Conservation (phyloP, 2,797 vertebrate genomes). For the Centropyge bicolor region DNA sequence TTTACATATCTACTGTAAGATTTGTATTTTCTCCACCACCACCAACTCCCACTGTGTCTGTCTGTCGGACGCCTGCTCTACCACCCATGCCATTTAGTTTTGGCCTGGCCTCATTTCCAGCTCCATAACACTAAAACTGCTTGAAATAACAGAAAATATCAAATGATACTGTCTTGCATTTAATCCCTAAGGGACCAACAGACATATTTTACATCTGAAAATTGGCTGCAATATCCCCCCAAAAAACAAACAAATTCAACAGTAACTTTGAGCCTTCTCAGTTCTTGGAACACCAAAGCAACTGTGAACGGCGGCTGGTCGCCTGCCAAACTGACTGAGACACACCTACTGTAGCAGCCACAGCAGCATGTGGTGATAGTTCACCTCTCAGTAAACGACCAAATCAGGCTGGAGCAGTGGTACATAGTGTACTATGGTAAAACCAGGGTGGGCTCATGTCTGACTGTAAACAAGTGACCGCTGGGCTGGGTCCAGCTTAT, state of each 20-base stretch:
- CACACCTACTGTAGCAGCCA: slow-evolving; percentile 22
- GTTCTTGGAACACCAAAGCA: background rate
- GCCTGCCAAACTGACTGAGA: slow-evolving; percentile 15
- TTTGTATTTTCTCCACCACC: background rate
- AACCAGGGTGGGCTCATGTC: slow-evolving; percentile 16
- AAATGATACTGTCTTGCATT: background rate
- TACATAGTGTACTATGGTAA: background rate
- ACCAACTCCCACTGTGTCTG: background rate
- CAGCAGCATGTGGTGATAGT: background rate
- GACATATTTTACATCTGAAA: background rate
- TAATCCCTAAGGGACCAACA: background rate
- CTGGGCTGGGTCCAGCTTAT: slow-evolving; percentile 70
- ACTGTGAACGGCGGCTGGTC: background rate
- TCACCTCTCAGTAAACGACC: background rate
- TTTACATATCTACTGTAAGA: background rate
- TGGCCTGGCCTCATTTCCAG: slow-evolving; percentile 18
- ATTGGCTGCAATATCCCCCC: background rate
- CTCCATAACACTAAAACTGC: background rate
- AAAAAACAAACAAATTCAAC: background rate
- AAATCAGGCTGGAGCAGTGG: background rate
- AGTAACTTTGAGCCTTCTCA: background rate
- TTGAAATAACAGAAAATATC: slow-evolving; percentile 11
- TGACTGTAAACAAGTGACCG: slow-evolving; percentile 50
- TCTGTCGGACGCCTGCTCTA: background rate
- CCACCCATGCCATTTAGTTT: background rate